Percentiles rank a stretch among this genome's conserved stretches.
Evolutionary conservation across 2,113 vertebrate genomes (phyloP).

Genomic region (Globicephala melas): DNA sequence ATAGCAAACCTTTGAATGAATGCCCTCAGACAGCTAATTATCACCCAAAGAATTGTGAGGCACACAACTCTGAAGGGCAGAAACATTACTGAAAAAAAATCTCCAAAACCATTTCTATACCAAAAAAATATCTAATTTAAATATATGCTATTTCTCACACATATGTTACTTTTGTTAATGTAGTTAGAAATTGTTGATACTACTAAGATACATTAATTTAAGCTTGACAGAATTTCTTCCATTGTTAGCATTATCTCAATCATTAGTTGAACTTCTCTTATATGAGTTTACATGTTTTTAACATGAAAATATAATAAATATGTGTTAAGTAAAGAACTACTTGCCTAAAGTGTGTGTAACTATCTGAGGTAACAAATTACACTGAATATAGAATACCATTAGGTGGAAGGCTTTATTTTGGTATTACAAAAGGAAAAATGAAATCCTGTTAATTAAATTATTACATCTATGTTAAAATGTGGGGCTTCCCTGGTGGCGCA

Average conservation of each 20-base stretch:
- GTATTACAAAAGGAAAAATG: not conserved
- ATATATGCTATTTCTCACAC: not conserved
- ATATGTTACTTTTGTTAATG: not conserved
- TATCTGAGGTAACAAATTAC: not conserved
- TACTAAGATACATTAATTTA: not conserved
- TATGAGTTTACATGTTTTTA: not conserved
- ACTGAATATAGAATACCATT: not conserved
- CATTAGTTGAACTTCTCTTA: not conserved
- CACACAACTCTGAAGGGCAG: not conserved
- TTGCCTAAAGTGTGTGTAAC: not conserved
- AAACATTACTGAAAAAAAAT: not conserved
- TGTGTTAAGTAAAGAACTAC: not conserved
- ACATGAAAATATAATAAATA: not conserved
- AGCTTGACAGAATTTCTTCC: not conserved
- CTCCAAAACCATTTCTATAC: not conserved
- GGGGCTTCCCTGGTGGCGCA: too few relatives aligned
- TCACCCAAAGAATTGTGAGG: conserved; percentile 15
- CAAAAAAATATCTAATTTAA: not conserved
- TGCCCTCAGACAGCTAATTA: not conserved
- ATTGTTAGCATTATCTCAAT: not conserved
- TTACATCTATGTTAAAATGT: not conserved
- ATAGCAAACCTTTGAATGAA: not conserved
- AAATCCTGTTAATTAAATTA: not conserved
- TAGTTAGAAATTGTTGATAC: not conserved
- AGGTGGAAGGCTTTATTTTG: not conserved